Percentiles rank a stretch among this genome's conserved stretches.
Conservation (phyloP, 2,797 vertebrate species). For the Catharus ustulatus region DNA sequence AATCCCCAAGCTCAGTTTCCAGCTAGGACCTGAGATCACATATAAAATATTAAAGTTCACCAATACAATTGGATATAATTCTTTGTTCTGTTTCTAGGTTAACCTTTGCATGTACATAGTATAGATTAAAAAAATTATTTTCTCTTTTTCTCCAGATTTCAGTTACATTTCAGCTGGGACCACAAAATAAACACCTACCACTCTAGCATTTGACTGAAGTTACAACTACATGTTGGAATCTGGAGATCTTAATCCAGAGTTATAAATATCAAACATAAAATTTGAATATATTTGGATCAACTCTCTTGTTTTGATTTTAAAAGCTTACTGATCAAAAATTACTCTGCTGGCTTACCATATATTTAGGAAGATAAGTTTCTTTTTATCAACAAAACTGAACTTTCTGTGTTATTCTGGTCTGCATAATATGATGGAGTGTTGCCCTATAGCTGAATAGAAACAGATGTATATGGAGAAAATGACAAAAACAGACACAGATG, state of each 20-base stretch:
- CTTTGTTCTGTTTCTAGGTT: background rate
- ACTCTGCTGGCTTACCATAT: slow-evolving; percentile 18
- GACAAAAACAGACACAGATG: slow-evolving; percentile 77
- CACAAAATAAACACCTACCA: background rate
- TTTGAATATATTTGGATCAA: slow-evolving; percentile 32
- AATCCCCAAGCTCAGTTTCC: background rate
- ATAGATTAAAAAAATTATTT: background rate
- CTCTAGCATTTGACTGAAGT: background rate
- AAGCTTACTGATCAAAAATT: slow-evolving; percentile 57
- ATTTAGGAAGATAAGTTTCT: slow-evolving; percentile 47
- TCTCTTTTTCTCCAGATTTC: background rate
- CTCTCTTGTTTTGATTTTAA: slow-evolving; percentile 33
- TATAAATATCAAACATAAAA: slow-evolving; percentile 25
- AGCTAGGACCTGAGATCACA: background rate
- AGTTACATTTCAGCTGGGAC: background rate
- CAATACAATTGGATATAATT: background rate
- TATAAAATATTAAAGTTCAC: background rate
- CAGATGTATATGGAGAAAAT: slow-evolving; percentile 72
- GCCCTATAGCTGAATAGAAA: slow-evolving; percentile 74
- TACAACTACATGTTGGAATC: background rate
- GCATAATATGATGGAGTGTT: slow-evolving; percentile 74
- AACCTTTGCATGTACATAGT: background rate
- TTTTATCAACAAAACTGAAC: slow-evolving; percentile 56
- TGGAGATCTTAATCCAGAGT: background rate
- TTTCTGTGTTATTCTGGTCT: slow-evolving; percentile 67